A percentile compares a stretch with the other conserved stretches of the same genome.
phyloP scores from a whole-genome alignment of 2,797 vertebrate species.

The Glyptemys insculpta region DNA sequence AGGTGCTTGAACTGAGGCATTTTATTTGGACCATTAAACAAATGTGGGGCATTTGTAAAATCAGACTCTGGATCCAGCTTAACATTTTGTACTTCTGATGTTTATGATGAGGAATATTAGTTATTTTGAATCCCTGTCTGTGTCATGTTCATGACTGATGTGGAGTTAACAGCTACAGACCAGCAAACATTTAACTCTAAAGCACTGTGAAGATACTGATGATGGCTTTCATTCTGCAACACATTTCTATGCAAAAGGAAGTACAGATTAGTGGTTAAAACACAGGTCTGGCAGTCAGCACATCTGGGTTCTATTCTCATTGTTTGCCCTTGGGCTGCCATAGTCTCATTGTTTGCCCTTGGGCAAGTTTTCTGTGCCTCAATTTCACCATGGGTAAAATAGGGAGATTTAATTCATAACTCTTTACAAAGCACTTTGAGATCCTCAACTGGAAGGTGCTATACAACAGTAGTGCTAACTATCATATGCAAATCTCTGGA shows the following conservation, averaged over 20 bases:
- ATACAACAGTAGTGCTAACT: neutral
- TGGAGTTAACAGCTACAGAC: constrained; percentile 39
- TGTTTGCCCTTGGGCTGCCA: neutral
- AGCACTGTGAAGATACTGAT: neutral
- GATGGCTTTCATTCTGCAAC: constrained; percentile 28
- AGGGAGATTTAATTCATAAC: neutral
- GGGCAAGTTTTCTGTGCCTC: neutral
- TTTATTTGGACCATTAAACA: constrained; percentile 28
- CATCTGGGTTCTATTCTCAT: neutral
- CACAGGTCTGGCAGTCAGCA: accelerated
- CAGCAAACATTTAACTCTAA: constrained; percentile 35
- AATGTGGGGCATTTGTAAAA: neutral
- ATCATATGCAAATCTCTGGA: neutral
- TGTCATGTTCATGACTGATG: constrained; percentile 56
- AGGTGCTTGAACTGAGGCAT: neutral
- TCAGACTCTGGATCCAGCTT: constrained; percentile 1
- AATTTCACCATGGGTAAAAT: neutral
- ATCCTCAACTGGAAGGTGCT: neutral
- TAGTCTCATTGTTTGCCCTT: constrained; percentile 6
- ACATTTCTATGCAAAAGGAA: constrained; percentile 6
- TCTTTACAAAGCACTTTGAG: neutral
- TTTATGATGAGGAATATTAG: constrained; percentile 20
- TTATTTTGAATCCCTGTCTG: constrained; percentile 29
- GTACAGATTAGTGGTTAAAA: constrained; percentile 14
- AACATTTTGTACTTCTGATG: constrained; percentile 32